Evolutionary conservation across 2,888 invertebrate genomes (phyloP), one percentile per base, ranked within the genome.

Genomic region (Synanthedon myopaeformis): DNA sequence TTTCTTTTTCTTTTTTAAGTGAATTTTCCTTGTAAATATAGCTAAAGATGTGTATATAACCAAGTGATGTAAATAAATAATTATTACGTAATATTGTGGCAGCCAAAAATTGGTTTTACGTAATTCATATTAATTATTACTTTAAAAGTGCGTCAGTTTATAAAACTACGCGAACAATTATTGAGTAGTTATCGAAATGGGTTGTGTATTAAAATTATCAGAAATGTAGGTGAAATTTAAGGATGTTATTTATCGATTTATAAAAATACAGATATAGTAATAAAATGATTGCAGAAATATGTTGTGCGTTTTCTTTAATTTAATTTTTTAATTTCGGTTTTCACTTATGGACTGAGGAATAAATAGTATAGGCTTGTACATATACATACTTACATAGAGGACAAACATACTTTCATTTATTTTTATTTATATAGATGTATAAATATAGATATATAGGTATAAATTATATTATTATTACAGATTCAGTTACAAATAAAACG

Each of bases 131-230:
- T 50, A 14, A 50, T 50, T 35, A 14, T 45, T 45, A 45, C 12
- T 45, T 45, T 45, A 14, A 45, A 45, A n/a, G 3, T 13, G 45
- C 45, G 45, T 13, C 45, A 45, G 45, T 45, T 45, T 45, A 13
- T 13, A 45, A 45, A 45, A 45, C 45, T 45, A 13, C 45, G 45
- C 45, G 14, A 45, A 45, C 45, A 45, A 13, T 13, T 13, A 13
- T 45, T 69, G 59, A 69, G 83, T 84, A 82, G 80, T 66, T 71
- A 77, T 76, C 63, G 73, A 80, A 82, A 82, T 60, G 74, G 85
- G 85, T 85, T 85, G 85, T 85, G 85, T 85, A 81, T 76, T 78
- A 74, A 80, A 55, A 80, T 73, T 84, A 85, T 84, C 80, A 83
- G 66, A 45, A 74, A 64, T 67, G 78, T 84, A 83, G 81, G 68